Base-by-base conservation (phyloP, 2,888 invertebrate genomes). In the Eudemis profundana region DNA sequence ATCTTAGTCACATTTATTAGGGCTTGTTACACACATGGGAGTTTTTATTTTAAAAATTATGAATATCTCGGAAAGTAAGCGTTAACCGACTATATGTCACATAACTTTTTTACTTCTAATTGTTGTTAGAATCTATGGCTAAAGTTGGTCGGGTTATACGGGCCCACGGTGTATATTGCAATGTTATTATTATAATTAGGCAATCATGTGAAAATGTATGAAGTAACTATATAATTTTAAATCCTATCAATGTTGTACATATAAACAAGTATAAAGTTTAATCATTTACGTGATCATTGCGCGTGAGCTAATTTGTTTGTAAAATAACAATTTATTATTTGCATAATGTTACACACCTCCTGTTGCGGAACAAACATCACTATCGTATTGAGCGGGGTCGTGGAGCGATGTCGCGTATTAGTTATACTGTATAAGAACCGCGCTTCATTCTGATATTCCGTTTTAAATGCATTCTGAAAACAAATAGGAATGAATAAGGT, bases 331-430 rank as follows among this genome's bases (percentile, higher is more conserved):
- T 51, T 59, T 53, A 56, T 59, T 68, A 57, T 69, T 57, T 66
- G 12, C 10, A 53, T 57, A 61, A 62, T 46, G 46, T 63, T 47
- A 77, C 77, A 75, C 77, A 96, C 98, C 94, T 99, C 99, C 93
- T 99, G 99, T 86, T 99, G 99, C 3, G 99, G 99, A 19, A 99
- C 99, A 93, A 99, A 99, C 95, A 99, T 96, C 63, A 99, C 91
- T 68, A 97, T 92, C 5, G 98, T 98, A 90, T 99, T 99, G 47
- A 98, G 87, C 0, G 98, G 98, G 7, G 96, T 96, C 15, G 94
- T 93, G 7, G 94, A 93, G 33, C 92, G 86, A 75, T 80, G 74
- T 77, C 93, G 83, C 33, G 83, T 75, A 33, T 85, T 72, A 68
- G 87, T 78, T 62, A 91, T 81, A 66, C 85, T 83, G 68, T 86